Evolutionary conservation across 2,888 invertebrate genomes (phyloP), one percentile per base, ranked within the genome.

Genomic region (Calameuta filiformis): DNA sequence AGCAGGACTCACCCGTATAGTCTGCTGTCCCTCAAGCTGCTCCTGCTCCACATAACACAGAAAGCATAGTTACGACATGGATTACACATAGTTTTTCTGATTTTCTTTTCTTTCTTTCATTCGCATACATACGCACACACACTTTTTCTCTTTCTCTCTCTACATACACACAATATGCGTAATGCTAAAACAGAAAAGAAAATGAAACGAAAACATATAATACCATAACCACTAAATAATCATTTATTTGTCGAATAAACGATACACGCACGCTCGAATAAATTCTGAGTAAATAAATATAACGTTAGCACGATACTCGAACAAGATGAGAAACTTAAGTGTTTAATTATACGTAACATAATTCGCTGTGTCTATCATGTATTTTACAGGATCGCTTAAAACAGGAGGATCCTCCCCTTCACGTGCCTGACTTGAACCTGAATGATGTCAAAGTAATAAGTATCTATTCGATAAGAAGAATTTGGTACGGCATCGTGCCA

Each of bases 1-100:
- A 84, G 79, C 77, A 80, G 86, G 86, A 94, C 94, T 94, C 92
- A 94, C 95, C 97, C 97, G 93, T 97, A 97, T 92, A 97, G 94
- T 92, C 96, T 96, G 94, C 96, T 96, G 93, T 97, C 97, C 93
- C 96, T 96, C 93, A 97, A 95, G 94, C 96, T 96, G 94, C 96
- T 95, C 95, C 96, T 97, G 93, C 89, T 92, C 92, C 85, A 80
- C 86, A 86, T 83, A 88, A 90, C 85, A 88, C 82, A 90, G 86
- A 89, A 90, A 89, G 84, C 85, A 86, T 84, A 86, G 85, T 89
- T 89, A 88, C 86, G 85, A 86, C 79, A 73, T 73, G 56, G 2
- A 56, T 23, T 56, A 56, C 23, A 56, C 2, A 23, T 73, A 1
- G 1, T 33, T 68, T 76, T 40, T 40, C 23, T 71, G 31, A 33